These are phyloP conservation scores for Papilio gigon DNA, from an alignment of 2,888 invertebrate genomes.

Conservation along the genomic window DNA sequence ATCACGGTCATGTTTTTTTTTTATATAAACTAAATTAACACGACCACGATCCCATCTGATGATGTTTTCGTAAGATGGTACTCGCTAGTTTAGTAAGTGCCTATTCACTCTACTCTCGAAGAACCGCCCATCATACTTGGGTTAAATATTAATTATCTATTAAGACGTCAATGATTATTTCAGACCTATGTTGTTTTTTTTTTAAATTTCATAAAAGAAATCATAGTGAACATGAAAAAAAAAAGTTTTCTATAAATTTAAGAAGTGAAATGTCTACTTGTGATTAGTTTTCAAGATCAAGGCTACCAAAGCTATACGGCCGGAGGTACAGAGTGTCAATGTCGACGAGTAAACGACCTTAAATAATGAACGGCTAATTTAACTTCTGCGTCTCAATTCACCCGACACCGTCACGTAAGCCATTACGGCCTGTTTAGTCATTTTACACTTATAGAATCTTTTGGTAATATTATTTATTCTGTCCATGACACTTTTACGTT, in stretches of 20 bases:
- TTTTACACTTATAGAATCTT: neutral
- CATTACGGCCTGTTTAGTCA: slow-evolving; percentile 5
- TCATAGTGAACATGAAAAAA: too few relatives aligned
- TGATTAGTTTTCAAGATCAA: slow-evolving; percentile 52
- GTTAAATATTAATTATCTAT: too few relatives aligned
- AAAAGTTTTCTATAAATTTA: neutral
- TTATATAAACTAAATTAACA: too few relatives aligned
- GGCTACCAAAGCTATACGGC: slow-evolving; percentile 43
- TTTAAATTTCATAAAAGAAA: too few relatives aligned
- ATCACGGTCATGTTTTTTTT: too few relatives aligned
- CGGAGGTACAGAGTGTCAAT: slow-evolving; percentile 48
- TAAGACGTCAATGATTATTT: neutral
- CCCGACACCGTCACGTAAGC: slow-evolving; percentile 24
- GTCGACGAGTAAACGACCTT: slow-evolving; percentile 56
- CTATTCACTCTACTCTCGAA: too few relatives aligned
- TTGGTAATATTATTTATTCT: neutral
- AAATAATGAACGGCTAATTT: slow-evolving; percentile 35
- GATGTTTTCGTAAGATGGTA: too few relatives aligned
- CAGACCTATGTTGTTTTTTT: neutral
- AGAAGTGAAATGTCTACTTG: slow-evolving; percentile 2
- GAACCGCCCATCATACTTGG: too few relatives aligned
- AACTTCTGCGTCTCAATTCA: slow-evolving; percentile 43
- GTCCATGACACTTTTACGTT: neutral
- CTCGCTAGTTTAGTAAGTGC: too few relatives aligned
- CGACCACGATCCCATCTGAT: too few relatives aligned